Evolutionary conservation across 2,797 vertebrate genomes (phyloP).

Genomic region (Molossus alvarezi): DNA sequence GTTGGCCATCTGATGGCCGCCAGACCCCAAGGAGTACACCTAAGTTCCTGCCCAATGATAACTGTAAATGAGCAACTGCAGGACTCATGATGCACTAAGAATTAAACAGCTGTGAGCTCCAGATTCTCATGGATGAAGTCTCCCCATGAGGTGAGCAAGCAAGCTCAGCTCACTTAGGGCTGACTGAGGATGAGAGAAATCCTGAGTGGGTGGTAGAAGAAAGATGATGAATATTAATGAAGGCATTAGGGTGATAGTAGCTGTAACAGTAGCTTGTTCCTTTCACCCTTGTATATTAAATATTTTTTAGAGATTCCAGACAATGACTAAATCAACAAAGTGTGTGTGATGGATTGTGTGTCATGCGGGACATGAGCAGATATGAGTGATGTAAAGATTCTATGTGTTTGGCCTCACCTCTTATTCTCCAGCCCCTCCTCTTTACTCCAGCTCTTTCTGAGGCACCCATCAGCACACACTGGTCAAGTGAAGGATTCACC

Average conservation of each 20-base stretch:
- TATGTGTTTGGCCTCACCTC: background rate
- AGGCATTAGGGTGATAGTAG: background rate
- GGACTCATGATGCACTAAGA: background rate
- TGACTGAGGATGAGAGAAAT: background rate
- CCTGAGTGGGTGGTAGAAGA: background rate
- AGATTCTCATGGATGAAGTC: background rate
- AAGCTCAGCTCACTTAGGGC: background rate
- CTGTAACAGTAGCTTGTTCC: background rate
- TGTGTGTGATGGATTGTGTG: background rate
- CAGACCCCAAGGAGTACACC: background rate
- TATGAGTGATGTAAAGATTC: background rate
- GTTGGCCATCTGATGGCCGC: background rate
- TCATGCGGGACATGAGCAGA: background rate
- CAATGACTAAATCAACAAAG: background rate
- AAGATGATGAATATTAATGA: conserved; percentile 31
- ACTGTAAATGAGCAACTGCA: background rate
- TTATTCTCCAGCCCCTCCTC: background rate
- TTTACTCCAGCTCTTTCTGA: background rate
- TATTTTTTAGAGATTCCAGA: background rate
- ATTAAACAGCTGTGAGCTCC: background rate
- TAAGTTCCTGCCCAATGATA: background rate
- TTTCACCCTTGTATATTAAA: background rate
- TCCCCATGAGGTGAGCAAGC: background rate
- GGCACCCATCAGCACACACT: too few relatives aligned
- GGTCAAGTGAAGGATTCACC: background rate